Conservation (phyloP, 2,888 invertebrate genomes). For the Caenorhabditis plicata region DNA sequence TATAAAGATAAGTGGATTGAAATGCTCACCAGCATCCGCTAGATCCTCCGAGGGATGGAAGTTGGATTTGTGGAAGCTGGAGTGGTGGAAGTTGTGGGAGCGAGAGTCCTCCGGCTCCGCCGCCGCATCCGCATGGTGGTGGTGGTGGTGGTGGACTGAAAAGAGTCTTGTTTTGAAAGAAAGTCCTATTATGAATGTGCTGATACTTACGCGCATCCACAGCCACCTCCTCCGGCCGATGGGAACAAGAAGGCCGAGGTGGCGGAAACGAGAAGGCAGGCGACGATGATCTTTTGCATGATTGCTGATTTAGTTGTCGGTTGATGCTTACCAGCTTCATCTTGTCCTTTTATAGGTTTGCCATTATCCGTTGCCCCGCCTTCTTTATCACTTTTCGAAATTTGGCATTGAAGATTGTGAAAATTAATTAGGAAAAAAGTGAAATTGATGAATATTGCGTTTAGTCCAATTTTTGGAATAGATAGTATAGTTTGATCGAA, state of each 20-base stretch:
- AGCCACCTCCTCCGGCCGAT: constrained; percentile 38
- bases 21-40: constrained; percentile 38
- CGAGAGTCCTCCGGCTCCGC: constrained; percentile 22
- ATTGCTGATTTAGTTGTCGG: neutral
- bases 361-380: too few relatives aligned
- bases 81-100: constrained; percentile 38
- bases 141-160: constrained; percentile 41
- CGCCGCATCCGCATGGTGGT: constrained; percentile 43
- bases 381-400: too few relatives aligned
- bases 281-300: constrained; percentile 45
- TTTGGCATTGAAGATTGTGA: too few relatives aligned
- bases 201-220: constrained; percentile 50
- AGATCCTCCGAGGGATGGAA: constrained; percentile 41
- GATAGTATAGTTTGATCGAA: too few relatives aligned
- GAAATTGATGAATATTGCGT: too few relatives aligned
- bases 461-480: too few relatives aligned
- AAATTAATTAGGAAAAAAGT: too few relatives aligned
- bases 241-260: constrained; percentile 38
- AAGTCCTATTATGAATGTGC: too few relatives aligned
- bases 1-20: too few relatives aligned
- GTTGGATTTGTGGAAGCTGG: constrained; percentile 32
- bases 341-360: too few relatives aligned
- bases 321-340: too few relatives aligned
- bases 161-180: neutral
- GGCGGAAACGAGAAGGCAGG: constrained; percentile 34